These are phyloP conservation scores for Syngnathus scovelli DNA, from an alignment of 2,113 vertebrate genomes.

Conservation along the genomic window DNA sequence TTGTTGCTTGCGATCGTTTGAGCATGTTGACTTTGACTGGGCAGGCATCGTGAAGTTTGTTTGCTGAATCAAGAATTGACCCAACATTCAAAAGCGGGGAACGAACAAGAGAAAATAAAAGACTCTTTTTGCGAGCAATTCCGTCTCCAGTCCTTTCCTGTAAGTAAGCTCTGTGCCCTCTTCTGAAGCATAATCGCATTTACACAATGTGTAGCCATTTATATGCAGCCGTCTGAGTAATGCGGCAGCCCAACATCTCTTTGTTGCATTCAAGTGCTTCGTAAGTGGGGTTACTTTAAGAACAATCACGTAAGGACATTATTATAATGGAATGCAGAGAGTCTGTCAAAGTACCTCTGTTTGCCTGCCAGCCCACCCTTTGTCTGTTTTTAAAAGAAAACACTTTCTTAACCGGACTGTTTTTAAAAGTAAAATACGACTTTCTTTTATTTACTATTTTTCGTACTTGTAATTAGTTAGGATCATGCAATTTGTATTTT, in stretches of 20 bases:
- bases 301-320: slow-evolving; percentile 23
- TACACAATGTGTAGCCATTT: slow-evolving; percentile 34
- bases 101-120: neutral
- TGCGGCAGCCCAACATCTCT: slow-evolving; percentile 34
- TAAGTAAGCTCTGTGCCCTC: slow-evolving; percentile 25
- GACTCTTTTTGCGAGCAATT: slow-evolving; percentile 34
- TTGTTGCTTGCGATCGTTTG: too few species aligned
- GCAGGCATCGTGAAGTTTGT: neutral
- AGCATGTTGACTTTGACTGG: neutral
- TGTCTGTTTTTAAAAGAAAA: neutral
- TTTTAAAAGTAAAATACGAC: neutral
- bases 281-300: slow-evolving; percentile 35
- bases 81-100: neutral
- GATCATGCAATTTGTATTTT: neutral
- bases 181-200: slow-evolving; percentile 36
- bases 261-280: slow-evolving; percentile 29
- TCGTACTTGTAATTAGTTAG: neutral
- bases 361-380: neutral
- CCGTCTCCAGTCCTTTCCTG: slow-evolving; percentile 36
- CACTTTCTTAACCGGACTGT: neutral
- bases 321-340: slow-evolving; percentile 18
- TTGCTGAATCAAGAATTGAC: neutral
- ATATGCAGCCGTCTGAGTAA: slow-evolving; percentile 36
- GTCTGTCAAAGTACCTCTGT: slow-evolving; percentile 8
- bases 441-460: neutral